Base-by-base conservation (phyloP, 2,888 invertebrate species). In the Autographa gamma region DNA sequence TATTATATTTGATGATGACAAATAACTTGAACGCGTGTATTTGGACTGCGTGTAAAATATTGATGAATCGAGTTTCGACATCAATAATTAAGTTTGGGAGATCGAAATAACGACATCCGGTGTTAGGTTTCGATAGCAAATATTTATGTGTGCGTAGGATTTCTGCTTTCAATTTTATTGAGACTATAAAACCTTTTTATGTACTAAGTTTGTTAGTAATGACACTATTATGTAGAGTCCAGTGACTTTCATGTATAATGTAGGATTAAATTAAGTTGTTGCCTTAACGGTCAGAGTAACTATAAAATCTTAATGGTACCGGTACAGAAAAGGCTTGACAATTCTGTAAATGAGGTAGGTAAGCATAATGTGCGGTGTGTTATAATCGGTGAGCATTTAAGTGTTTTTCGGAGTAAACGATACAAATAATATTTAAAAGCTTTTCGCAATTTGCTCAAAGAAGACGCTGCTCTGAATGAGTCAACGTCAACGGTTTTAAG, bases 91-190 rank as follows among this genome's bases (percentile, higher is more conserved):
- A 79, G 86, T 84, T 85, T 86, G 82, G 72, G 79, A 85, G 79
- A 85, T 85, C 80, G 81, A 77, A 80, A 71, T 85, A 85, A 86
- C 83, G 81, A 86, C 86, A 86, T 90, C 89, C 87, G 89, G 87
- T 85, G 82, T 88, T 81, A 76, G 74, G 69, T 79, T 82, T 73
- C 75, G 67, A 79, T 80, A 71, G 74, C 82, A 78, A 84, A 83
- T 83, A 85, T 85, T 85, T 83, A 86, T 81, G 72, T 72, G 71
- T 70, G 83, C 77, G 84, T 86, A 88, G 85, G 85, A 85, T 87
- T 87, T 82, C 83, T 76, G 84, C 85, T 88, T 90, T 86, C 85
- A 82, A 83, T 83, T 89, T 90, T 89, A 90, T 87, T 86, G 79
- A 62, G 48, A 73, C 81, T 81, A 83, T 89, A 86, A 89, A 89